Evolutionary conservation across 2,797 vertebrate species (phyloP).

Genomic region (Perdix hodgsoniae): DNA sequence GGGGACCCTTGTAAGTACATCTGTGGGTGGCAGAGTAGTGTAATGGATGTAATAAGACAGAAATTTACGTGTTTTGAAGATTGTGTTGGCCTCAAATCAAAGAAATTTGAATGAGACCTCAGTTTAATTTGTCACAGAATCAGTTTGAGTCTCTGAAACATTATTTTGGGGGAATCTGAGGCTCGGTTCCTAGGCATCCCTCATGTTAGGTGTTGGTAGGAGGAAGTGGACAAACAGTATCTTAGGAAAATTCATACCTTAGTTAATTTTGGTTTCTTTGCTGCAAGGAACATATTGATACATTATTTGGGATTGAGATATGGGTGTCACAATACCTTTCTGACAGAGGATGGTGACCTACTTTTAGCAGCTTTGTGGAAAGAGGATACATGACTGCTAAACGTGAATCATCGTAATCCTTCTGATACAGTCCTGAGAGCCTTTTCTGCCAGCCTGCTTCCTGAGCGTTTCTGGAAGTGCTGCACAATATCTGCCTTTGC

Average conservation of each 20-base stretch:
- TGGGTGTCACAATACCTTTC: not conserved
- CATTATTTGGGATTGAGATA: not conserved
- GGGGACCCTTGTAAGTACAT: not conserved
- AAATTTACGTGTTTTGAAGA: conserved; percentile 11
- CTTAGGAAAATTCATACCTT: not conserved
- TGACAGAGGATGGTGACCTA: not conserved
- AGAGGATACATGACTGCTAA: not conserved
- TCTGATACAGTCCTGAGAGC: not conserved
- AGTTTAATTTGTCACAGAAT: not conserved
- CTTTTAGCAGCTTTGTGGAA: not conserved
- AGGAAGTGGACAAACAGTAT: not conserved
- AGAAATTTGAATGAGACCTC: conserved; percentile 24
- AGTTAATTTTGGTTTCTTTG: not conserved
- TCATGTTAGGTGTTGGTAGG: not conserved
- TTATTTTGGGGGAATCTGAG: not conserved
- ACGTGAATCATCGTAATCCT: not conserved
- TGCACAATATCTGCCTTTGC: not conserved
- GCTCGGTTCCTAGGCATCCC: not conserved
- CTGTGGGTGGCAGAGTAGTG: not conserved
- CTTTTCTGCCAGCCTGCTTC: not conserved
- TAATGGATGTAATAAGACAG: conserved; percentile 29
- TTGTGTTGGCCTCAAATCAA: conserved; percentile 46
- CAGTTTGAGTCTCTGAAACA: not conserved
- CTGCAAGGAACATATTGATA: not conserved
- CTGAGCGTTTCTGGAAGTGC: not conserved